Evolutionary conservation across 2,113 vertebrate genomes (phyloP).

Genomic region (Clarias macrocephalus): DNA sequence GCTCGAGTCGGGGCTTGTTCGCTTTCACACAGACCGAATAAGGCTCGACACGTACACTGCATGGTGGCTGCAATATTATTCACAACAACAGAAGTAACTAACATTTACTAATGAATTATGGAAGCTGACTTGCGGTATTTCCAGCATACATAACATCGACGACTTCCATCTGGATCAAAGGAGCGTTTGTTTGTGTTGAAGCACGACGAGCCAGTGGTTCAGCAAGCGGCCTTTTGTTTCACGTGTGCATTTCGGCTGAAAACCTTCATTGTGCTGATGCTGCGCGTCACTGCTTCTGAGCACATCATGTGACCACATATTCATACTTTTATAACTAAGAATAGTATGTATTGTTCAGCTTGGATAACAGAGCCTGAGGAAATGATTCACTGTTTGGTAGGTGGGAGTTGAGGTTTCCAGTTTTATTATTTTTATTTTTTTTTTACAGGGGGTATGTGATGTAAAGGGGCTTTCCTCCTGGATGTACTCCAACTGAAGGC

Average conservation of each 20-base stretch:
- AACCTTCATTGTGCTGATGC: slow-evolving; percentile 10
- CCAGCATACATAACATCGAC: neutral
- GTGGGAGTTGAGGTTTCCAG: neutral
- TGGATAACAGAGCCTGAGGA: neutral
- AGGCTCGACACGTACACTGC: neutral
- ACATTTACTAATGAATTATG: neutral
- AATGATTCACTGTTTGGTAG: neutral
- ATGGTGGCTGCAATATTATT: neutral
- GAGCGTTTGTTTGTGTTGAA: slow-evolving; percentile 6
- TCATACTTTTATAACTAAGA: neutral
- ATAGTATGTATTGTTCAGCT: neutral
- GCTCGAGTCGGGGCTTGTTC: too few relatives aligned
- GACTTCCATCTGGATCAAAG: slow-evolving; percentile 5
- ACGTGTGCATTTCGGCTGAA: slow-evolving; percentile 10
- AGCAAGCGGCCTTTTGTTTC: slow-evolving; percentile 7
- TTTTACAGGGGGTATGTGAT: neutral
- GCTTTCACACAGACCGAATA: neutral
- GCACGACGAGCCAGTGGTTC: neutral
- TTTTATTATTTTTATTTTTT: too few relatives aligned
- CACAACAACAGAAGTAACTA: neutral
- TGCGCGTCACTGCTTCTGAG: neutral
- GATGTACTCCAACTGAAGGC: neutral
- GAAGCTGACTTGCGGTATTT: neutral
- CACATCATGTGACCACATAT: neutral
- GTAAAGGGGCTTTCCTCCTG: neutral